Evolutionary conservation across 2,888 invertebrate genomes (phyloP), one percentile per base, ranked within the genome.

Genomic region (Troides aeacus): DNA sequence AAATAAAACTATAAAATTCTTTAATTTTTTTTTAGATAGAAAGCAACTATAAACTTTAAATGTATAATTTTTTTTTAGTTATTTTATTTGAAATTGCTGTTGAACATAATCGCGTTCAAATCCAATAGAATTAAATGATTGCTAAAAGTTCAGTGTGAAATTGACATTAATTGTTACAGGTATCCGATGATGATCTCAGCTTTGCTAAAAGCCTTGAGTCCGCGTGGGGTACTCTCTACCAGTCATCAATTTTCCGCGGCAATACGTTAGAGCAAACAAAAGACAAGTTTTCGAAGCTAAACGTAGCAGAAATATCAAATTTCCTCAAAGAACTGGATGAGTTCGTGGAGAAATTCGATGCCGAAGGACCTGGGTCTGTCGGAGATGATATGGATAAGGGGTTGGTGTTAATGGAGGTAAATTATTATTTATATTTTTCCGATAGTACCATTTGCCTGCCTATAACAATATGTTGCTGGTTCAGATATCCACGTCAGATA

Each of bases 251-350:
- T 8, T 96, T 95, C 85, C 93, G 96, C 68, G 94, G 94, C 17
- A 94, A 94, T 72, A 95, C 95, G 2, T 85, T 97, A 56, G 95
- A 96, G 79, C 94, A 95, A 68, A 97, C 97, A n/a, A 98, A 97
- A 82, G 96, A 96, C 68, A 95, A 96, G 79, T 98, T 98, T 88
- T 96, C 97, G 15, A 95, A 96, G 79, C 93, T 97, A 78, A 98
- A 97, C 53, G 93, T 95, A 65, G 90, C 93, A 0, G 96, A 97
- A 84, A 97, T 98, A 71, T 89, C 93, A 0, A 93, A 94, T 36
- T 97, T 97, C 86, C 86, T 94, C 56, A 85, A 93, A 56, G 93
- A 95, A 67, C 78, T 95, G 5, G 92, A 93, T 39, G 93, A 94
- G 0, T 98, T 98, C 83, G 94, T 96, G 0, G 94, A 95, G 75